phyloP scores from a whole-genome alignment of 2,888 invertebrate species.

The Lypha dubia region DNA sequence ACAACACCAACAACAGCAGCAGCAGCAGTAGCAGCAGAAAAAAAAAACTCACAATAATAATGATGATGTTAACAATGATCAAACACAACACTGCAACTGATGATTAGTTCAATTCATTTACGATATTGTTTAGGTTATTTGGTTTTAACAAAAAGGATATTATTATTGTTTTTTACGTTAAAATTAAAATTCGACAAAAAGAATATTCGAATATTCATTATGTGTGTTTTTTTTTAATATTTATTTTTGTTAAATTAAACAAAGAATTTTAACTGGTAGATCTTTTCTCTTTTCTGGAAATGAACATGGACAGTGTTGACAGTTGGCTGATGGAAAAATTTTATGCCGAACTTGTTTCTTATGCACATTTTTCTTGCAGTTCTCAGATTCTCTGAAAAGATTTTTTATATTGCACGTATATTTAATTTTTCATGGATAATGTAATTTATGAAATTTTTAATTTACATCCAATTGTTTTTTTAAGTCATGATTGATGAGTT shows the following conservation, averaged over 20 bases:
- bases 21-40: too few species aligned
- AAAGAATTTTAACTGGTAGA: constrained; percentile 3
- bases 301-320: constrained; percentile 56
- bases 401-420: neutral
- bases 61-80: constrained; percentile 32
- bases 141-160: constrained; percentile 30
- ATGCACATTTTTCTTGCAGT: constrained; percentile 56
- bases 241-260: constrained; percentile 23
- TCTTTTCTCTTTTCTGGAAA: constrained; percentile 22
- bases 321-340: constrained; percentile 61
- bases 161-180: constrained; percentile 51
- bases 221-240: constrained; percentile 43
- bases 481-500: too few species aligned
- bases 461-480: constrained; percentile 1
- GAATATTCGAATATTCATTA: constrained; percentile 41
- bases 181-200: constrained; percentile 18
- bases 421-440: constrained; percentile 46
- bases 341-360: constrained; percentile 46
- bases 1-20: constrained; percentile 25
- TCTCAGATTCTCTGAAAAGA: constrained; percentile 15
- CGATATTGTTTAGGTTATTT: constrained; percentile 43
- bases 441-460: constrained; percentile 53
- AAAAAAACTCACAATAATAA: constrained; percentile 18
- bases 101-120: constrained; percentile 61
- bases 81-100: constrained; percentile 14